phyloP scores from a whole-genome alignment of 1,140 invertebrate species.

The Brachionus calyciflorus region DNA sequence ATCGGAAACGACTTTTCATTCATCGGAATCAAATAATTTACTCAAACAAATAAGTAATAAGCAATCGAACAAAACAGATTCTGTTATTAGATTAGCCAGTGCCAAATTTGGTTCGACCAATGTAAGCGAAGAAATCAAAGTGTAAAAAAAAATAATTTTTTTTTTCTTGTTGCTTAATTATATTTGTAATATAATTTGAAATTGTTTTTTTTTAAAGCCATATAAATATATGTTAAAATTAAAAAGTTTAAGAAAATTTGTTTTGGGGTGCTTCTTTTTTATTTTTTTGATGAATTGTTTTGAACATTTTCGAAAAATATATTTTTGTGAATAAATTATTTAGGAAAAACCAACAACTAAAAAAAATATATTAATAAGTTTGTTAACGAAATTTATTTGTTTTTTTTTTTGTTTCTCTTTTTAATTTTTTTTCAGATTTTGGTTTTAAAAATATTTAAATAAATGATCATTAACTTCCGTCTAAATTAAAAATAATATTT shows the following conservation, averaged over 20 bases:
- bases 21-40: constrained; percentile 14
- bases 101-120: not conserved
- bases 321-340: no score
- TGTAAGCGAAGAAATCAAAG: constrained; percentile 20
- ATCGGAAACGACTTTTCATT: constrained; percentile 21
- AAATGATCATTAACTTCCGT: constrained; percentile 31
- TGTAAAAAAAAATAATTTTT: constrained; percentile 1
- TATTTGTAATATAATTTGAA: not conserved
- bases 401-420: constrained; percentile 5
- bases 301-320: no score
- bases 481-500: not conserved
- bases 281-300: no score
- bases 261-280: no score
- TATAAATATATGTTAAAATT: not conserved
- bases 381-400: not conserved
- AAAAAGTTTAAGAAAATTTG: no score
- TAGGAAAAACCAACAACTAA: no score
- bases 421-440: not conserved
- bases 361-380: no score
- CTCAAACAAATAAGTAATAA: constrained; percentile 6
- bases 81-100: not conserved
- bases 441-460: not conserved
- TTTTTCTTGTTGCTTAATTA: no score
- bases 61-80: constrained; percentile 1
- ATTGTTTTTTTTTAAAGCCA: no score